phyloP scores from a whole-genome alignment of 2,797 vertebrate species.

The Poliocrania exsul region DNA sequence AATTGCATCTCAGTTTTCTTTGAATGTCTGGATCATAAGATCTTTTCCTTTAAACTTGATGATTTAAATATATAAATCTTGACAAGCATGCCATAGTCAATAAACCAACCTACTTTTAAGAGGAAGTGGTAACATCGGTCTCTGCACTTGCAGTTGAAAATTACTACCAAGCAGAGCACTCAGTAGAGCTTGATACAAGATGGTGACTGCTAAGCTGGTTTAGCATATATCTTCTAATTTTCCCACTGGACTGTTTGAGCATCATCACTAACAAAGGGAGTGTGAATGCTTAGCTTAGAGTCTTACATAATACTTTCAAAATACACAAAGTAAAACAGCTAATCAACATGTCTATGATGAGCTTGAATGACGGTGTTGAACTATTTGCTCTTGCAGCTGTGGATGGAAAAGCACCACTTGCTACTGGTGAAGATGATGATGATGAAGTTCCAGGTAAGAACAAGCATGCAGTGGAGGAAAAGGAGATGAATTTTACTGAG shows the following conservation, averaged over 20 bases:
- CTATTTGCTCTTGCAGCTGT: conserved; percentile 78
- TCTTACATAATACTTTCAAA: background rate
- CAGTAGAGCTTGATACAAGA: background rate
- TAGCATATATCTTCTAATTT: background rate
- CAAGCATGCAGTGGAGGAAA: background rate
- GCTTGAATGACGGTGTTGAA: background rate
- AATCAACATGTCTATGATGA: background rate
- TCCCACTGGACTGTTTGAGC: background rate
- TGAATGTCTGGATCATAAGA: background rate
- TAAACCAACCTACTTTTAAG: background rate
- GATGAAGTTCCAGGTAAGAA: conserved; percentile 96
- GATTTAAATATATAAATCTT: background rate
- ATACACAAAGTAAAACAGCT: background rate
- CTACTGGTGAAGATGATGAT: conserved; percentile 93
- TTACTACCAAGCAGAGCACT: accelerated
- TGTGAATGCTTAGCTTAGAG: background rate
- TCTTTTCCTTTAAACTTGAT: background rate
- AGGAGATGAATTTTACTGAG: background rate
- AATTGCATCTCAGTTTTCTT: background rate
- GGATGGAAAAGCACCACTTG: conserved; percentile 95
- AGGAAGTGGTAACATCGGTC: background rate
- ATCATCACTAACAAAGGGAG: background rate
- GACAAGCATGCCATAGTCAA: background rate
- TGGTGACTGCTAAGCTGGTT: background rate
- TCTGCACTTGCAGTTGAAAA: background rate